A percentile compares a stretch with the other conserved stretches of the same genome.
Conservation (phyloP, 2,888 invertebrate species). For the Drosophila flavopinicola region DNA sequence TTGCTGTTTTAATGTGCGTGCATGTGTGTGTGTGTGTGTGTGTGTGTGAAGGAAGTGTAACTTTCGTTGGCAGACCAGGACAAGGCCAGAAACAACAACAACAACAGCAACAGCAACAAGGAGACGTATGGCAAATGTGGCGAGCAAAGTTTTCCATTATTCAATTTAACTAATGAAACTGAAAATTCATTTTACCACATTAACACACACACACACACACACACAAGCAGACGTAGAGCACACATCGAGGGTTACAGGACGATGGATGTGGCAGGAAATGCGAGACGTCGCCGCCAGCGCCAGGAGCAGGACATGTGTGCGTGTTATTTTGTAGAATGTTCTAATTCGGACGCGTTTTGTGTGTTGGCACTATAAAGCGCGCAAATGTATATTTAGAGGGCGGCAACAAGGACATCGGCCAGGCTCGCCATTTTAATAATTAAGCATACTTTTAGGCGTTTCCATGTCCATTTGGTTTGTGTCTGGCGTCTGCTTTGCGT, state of each 20-base stretch:
- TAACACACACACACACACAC: constrained; percentile 70
- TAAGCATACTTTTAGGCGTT: constrained; percentile 74
- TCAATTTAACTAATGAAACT: constrained; percentile 84
- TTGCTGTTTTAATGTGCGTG: constrained; percentile 28
- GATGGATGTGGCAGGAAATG: constrained; percentile 68
- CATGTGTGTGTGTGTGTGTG: constrained; percentile 27
- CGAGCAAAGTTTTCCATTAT: constrained; percentile 81
- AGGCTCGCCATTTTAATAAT: constrained; percentile 71
- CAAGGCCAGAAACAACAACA: constrained; percentile 55
- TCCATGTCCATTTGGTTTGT: constrained; percentile 61
- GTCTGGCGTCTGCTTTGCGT: constrained; percentile 27
- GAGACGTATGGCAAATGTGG: constrained; percentile 66
- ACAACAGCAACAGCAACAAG: constrained; percentile 34
- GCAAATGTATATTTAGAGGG: constrained; percentile 71
- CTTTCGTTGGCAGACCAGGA: constrained; percentile 69
- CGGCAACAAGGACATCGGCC: constrained; percentile 45
- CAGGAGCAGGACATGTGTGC: constrained; percentile 78
- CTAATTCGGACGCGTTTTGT: constrained; percentile 29
- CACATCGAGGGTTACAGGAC: constrained; percentile 13
- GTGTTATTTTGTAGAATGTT: constrained; percentile 52
- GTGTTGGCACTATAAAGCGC: constrained; percentile 67
- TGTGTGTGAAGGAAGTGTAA: constrained; percentile 70
- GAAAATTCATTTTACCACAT: constrained; percentile 82
- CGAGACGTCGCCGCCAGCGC: constrained; percentile 56
- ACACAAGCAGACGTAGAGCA: constrained; percentile 23